Evolutionary conservation across 2,113 vertebrate species (phyloP).

Genomic region (Dasypus novemcinctus): DNA sequence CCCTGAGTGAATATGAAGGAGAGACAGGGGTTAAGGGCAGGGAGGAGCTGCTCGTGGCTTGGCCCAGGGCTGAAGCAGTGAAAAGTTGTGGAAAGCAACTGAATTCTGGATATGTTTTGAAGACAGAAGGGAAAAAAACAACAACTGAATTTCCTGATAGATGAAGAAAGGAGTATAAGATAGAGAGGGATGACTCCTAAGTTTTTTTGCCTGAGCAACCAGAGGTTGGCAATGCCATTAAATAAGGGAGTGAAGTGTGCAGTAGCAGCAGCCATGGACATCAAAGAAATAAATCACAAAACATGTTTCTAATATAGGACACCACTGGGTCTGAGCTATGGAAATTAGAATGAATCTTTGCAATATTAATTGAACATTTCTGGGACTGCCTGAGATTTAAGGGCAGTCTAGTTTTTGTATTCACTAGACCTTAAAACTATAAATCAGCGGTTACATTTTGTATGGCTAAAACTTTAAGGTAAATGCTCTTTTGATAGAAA

Average conservation of each 20-base stretch:
- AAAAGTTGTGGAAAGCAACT: not conserved
- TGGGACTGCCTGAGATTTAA: not conserved
- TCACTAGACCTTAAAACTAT: not conserved
- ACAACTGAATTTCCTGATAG: not conserved
- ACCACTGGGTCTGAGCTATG: not conserved
- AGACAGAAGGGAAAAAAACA: not conserved
- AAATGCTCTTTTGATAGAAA: not conserved
- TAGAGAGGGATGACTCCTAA: not conserved
- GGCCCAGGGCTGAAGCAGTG: not conserved
- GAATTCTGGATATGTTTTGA: constrained; percentile 4
- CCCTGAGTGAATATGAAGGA: too few species aligned
- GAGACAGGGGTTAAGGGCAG: not conserved
- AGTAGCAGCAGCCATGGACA: not conserved
- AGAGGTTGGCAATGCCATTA: not conserved
- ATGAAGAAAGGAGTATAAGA: not conserved
- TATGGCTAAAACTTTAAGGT: not conserved
- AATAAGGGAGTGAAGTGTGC: not conserved
- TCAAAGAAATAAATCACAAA: not conserved
- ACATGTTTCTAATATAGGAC: not conserved
- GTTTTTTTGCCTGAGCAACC: not conserved
- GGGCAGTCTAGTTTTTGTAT: not conserved
- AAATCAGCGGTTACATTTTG: not conserved
- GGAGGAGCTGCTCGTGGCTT: not conserved
- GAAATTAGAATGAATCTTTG: not conserved
- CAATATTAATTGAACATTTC: not conserved